A percentile compares a stretch with the other conserved stretches of the same genome.
These are phyloP conservation scores for Neodiprion pinetum DNA, from an alignment of 1,140 invertebrate species.

Conservation along the genomic window DNA sequence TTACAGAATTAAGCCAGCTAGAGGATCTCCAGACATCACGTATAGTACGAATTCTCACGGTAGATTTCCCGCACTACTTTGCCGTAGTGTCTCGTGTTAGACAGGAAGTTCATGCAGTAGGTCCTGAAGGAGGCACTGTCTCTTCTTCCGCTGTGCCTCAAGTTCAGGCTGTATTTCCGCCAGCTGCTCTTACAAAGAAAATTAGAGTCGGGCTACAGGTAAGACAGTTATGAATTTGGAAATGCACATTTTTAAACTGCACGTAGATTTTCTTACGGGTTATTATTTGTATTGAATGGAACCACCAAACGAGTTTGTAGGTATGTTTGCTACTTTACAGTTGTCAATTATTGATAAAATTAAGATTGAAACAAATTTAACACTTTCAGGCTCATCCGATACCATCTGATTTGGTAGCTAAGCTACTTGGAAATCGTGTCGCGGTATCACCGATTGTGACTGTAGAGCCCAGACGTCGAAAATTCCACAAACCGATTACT, in stretches of 20 bases:
- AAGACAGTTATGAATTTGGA: constrained; percentile 39
- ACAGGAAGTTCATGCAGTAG: constrained; percentile 93
- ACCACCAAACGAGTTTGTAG: neutral
- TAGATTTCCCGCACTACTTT: constrained; percentile 97
- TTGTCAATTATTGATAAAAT: neutral
- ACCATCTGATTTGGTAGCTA: constrained; percentile 79
- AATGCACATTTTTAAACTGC: neutral
- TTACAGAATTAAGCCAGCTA: constrained; percentile 77
- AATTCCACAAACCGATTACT: constrained; percentile 97
- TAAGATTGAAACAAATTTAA: neutral
- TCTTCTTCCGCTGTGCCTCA: constrained; percentile 93
- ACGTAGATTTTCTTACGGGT: constrained; percentile 17
- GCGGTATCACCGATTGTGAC: constrained; percentile 96
- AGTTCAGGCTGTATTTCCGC: constrained; percentile 95
- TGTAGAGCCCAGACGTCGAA: constrained; percentile 90
- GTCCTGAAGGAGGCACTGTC: constrained; percentile 93
- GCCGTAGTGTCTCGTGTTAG: constrained; percentile 91
- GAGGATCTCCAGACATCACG: constrained; percentile 86
- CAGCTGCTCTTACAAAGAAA: constrained; percentile 92
- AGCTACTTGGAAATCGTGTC: constrained; percentile 88
- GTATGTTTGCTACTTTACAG: constrained; percentile 9
- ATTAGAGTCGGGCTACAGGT: constrained; percentile 95
- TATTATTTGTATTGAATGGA: neutral
- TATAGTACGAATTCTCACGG: constrained; percentile 91
- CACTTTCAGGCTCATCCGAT: constrained; percentile 86